phyloP scores from a whole-genome alignment of 2,797 vertebrate genomes.

The Leptatherina wallacei region DNA sequence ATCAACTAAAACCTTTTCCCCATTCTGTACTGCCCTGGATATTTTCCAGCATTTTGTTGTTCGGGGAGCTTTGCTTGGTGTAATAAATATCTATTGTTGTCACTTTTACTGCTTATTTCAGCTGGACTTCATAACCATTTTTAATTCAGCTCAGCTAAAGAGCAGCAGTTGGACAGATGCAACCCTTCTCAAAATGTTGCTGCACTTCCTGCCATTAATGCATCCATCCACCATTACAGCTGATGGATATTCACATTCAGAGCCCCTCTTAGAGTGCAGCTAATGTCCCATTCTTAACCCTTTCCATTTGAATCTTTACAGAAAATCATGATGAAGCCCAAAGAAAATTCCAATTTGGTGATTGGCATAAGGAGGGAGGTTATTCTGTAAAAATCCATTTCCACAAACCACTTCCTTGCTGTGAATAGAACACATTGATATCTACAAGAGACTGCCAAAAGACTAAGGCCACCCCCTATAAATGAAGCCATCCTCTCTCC shows the following conservation, averaged over 20 bases:
- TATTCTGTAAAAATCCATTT: constrained; percentile 63
- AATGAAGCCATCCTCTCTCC: constrained; percentile 44
- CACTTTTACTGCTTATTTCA: constrained; percentile 43
- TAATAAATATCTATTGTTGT: constrained; percentile 31
- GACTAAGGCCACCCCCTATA: constrained; percentile 36
- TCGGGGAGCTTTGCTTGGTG: constrained; percentile 8
- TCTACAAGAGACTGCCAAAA: constrained; percentile 22
- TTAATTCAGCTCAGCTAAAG: constrained; percentile 33
- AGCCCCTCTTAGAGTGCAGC: constrained; percentile 47
- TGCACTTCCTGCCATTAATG: constrained; percentile 42
- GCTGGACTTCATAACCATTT: constrained; percentile 23
- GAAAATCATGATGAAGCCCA: constrained; percentile 44
- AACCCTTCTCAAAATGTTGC: constrained; percentile 33
- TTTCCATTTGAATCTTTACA: constrained; percentile 58
- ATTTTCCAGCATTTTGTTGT: constrained; percentile 17
- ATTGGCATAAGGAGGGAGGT: constrained; percentile 31
- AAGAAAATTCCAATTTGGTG: constrained; percentile 42
- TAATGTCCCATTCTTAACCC: constrained; percentile 38
- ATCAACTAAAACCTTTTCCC: constrained; percentile 2
- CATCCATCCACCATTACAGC: constrained; percentile 41
- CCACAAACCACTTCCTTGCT: constrained; percentile 29
- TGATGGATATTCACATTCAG: constrained; percentile 68
- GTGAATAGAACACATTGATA: constrained; percentile 42
- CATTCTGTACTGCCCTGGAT: constrained; percentile 12
- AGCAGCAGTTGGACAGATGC: constrained; percentile 30